Conservation (phyloP, 2,113 vertebrate genomes). For the Excalfactoria chinensis region DNA sequence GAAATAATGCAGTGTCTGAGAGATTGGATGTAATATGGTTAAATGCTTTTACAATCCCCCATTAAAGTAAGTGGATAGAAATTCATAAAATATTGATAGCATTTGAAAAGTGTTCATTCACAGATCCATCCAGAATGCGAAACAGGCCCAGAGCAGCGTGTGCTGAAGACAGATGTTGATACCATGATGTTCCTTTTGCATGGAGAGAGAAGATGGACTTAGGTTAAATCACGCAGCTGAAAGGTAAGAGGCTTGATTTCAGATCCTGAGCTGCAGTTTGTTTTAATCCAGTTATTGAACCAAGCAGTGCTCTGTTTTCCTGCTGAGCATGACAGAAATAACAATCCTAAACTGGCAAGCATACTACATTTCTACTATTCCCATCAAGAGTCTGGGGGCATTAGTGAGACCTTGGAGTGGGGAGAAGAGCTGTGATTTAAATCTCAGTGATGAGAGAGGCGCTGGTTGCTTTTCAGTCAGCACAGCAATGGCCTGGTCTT, state of each 20-base stretch:
- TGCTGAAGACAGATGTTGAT: conserved; percentile 38
- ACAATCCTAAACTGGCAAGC: background rate
- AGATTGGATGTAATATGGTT: conserved; percentile 80
- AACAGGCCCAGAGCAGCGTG: conserved; percentile 34
- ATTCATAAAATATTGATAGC: conserved; percentile 85
- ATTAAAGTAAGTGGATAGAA: conserved; percentile 84
- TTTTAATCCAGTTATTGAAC: conserved; percentile 61
- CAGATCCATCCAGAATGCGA: conserved; percentile 62
- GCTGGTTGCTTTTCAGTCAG: background rate
- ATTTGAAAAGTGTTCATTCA: conserved; percentile 77
- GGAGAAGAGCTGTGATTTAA: conserved; percentile 26
- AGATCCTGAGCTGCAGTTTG: background rate
- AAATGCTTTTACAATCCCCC: conserved; percentile 84
- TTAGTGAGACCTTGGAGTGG: conserved; percentile 46
- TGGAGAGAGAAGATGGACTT: background rate
- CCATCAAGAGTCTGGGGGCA: background rate
- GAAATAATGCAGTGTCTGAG: conserved; percentile 78
- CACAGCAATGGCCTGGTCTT: background rate
- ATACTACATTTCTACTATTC: background rate
- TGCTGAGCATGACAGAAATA: background rate
- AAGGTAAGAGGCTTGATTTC: background rate
- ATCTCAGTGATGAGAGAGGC: conserved; percentile 21
- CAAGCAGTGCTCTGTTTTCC: background rate
- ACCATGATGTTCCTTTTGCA: background rate
- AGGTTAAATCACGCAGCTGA: conserved; percentile 2